Base-by-base conservation (phyloP, 2,888 invertebrate species). In the Tiliacea citrago region DNA sequence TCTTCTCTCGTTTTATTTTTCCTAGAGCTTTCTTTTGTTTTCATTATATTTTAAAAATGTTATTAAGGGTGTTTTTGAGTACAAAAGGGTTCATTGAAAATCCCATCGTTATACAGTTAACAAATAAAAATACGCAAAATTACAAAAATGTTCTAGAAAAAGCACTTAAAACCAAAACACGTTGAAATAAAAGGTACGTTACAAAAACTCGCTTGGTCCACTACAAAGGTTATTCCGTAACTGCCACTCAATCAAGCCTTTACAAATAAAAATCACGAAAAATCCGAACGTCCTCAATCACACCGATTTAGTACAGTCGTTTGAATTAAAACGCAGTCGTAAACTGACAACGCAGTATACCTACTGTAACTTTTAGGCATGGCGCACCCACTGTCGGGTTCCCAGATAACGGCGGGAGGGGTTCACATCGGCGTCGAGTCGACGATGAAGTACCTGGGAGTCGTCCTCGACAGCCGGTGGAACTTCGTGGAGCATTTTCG, bases 261-360 rank as follows among this genome's bases (percentile, higher is more conserved):
- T 42, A 72, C 68, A 24, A 49, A 65, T 47, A 10, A 68, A 82
- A 73, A 61, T 53, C 70, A 81, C 70, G 68, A 18, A 57, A 70
- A 35, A n/a, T 12, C 5, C 49, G 35, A 71, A 16, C 13, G 7
- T 61, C 65, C 73, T 73, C 73, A 73, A 77, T 81, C 68, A 81
- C 82, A 77, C 70, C 63, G 73, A 71, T 73, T 58, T 62, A 67
- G n/a, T 39, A 49, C 24, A 47, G 53, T 66, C 65, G 65, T 75
- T 75, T 51, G 18, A 60, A 75, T 55, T 58, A 51, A 67, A 68
- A 65, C 10, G 13, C 10, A 45, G 35, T 24, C 45, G 45, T 77
- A 53, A 76, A 61, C 5, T 47, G 2, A 47, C 49, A 7, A 65
- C 12, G 21, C 29, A 16, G 8, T 47, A 3, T 29, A 29, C 5